phyloP scores from a whole-genome alignment of 2,888 invertebrate genomes.

The Euplagia quadripunctaria region DNA sequence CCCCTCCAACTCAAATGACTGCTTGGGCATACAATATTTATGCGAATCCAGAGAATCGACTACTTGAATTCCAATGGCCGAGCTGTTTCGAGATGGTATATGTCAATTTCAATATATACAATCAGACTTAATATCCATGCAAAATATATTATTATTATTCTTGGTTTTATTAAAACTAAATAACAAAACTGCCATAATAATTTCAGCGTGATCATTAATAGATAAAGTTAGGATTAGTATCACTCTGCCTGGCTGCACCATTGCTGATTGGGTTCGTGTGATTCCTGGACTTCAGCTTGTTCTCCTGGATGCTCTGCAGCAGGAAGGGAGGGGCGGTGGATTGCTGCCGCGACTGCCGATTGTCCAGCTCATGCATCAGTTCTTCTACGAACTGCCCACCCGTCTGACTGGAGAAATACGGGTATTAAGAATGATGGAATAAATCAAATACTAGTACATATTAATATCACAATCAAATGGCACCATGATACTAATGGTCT shows the following conservation, averaged over 20 bases:
- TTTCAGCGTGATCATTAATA: slow-evolving; percentile 56
- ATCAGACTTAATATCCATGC: slow-evolving; percentile 7
- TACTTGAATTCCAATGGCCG: background rate
- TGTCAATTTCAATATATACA: slow-evolving; percentile 1
- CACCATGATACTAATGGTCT: background rate
- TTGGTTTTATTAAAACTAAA: background rate
- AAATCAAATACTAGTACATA: background rate
- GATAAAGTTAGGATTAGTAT: slow-evolving; percentile 81
- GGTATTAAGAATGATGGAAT: slow-evolving; percentile 39
- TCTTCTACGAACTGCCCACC: slow-evolving; percentile 84
- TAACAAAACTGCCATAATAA: background rate
- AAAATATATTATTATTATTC: background rate
- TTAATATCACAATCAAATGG: background rate
- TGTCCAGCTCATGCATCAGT: slow-evolving; percentile 73
- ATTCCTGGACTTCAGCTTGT: slow-evolving; percentile 67
- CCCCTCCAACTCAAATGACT: background rate
- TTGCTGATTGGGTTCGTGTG: slow-evolving; percentile 66
- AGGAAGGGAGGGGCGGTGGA: slow-evolving; percentile 77
- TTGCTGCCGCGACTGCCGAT: slow-evolving; percentile 64
- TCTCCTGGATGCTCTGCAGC: slow-evolving; percentile 79
- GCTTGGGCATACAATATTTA: background rate
- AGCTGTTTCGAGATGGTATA: background rate
- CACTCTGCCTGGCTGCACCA: slow-evolving; percentile 71
- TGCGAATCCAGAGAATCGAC: background rate
- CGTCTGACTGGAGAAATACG: slow-evolving; percentile 79